phyloP scores from a whole-genome alignment of 2,888 invertebrate genomes.

The Brachycybe producta region DNA sequence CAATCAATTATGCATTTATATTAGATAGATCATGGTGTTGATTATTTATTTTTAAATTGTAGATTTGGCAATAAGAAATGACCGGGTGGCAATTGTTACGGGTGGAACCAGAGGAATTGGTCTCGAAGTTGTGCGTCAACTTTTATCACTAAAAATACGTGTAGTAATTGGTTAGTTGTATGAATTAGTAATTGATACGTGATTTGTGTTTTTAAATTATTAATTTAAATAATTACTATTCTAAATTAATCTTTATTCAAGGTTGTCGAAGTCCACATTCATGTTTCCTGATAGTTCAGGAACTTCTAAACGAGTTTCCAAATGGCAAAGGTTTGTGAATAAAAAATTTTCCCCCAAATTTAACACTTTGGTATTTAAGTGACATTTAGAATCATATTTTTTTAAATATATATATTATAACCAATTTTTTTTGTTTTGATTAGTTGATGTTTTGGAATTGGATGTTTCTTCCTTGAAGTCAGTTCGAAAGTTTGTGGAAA shows the following conservation, averaged over 20 bases:
- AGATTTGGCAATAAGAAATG: constrained; percentile 51
- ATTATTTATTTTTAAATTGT: too few relatives aligned
- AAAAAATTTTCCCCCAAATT: neutral
- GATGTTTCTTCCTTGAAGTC: constrained; percentile 66
- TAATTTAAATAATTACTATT: neutral
- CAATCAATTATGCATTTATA: too few relatives aligned
- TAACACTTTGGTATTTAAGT: neutral
- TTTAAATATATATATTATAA: neutral
- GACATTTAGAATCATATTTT: neutral
- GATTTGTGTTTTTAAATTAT: neutral
- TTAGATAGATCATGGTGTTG: too few relatives aligned
- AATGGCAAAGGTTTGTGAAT: constrained; percentile 20
- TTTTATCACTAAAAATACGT: constrained; percentile 60
- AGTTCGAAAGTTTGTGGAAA: constrained; percentile 56
- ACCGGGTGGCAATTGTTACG: constrained; percentile 64
- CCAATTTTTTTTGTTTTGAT: constrained; percentile 2
- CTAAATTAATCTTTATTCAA: constrained; percentile 3
- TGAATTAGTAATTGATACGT: neutral
- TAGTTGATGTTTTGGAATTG: constrained; percentile 50
- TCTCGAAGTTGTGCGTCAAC: constrained; percentile 55
- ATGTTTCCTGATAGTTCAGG: neutral
- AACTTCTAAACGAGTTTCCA: constrained; percentile 20
- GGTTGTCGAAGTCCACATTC: constrained; percentile 1
- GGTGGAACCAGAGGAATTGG: constrained; percentile 81
- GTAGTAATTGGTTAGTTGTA: constrained; percentile 52